Evolutionary conservation across 2,888 invertebrate genomes (phyloP), one percentile per base, ranked within the genome.

Genomic region (Caenorhabditis imperialis): DNA sequence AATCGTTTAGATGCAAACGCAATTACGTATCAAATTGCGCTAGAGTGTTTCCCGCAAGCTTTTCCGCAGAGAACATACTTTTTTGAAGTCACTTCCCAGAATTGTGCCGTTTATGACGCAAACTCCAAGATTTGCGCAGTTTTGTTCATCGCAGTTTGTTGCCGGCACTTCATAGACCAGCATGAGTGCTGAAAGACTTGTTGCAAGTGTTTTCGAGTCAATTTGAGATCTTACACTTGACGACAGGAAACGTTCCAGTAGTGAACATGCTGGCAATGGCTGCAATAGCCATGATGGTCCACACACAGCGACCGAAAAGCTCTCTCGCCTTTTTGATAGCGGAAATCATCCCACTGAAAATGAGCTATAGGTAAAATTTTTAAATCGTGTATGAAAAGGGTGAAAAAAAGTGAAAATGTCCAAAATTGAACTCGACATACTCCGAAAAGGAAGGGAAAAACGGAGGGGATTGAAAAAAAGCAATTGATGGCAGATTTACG

Each of bases 401-500:
- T n/a, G n/a, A 38, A 48, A 45, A 40, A 48, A 37, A 51, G 38
- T 38, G 63, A 25, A 44, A 54, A 63, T 53, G 30, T 63, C 16
- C 16, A 25, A 47, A 65, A 63, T 54, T 47, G 63, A 54, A 38
- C 40, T 35, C 54, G n/a, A 30, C 42, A 42, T 35, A 61, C 61
- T 35, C 35, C 33, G 30, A 2, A 16, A 16, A 33, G 33, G 27
- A 30, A 18, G 27, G 20, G 27, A 45, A 33, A 50, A 54, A 30
- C 7, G 37, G 22, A 10, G 53, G 48, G 55, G 44, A 65, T 65
- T 42, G 65, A 65, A 65, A 57, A 60, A 65, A 65, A 65, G 65
- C 65, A 65, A 65, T 65, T 65, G 65, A 65, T 65, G 65, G 42
- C 50, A 65, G 65, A 65, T 65, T 65, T 65, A 65, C 65, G 65